These are phyloP conservation scores for Plumapathes pennacea DNA, from an alignment of 92 coral and sea anemone genomes.

Conservation along the genomic window DNA sequence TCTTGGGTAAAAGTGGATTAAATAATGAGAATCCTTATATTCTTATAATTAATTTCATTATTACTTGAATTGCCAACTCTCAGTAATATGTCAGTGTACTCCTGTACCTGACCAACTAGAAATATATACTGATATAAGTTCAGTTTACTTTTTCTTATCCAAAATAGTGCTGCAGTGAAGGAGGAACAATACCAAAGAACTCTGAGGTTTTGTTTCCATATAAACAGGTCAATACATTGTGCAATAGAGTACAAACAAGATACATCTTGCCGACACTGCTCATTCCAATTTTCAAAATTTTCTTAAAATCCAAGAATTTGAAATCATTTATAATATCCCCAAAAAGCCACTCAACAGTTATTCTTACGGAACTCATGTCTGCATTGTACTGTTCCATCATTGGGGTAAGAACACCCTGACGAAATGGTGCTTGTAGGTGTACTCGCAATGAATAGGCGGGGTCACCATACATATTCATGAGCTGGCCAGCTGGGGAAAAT, in stretches of 20 bases:
- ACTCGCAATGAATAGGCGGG: constrained; percentile 28
- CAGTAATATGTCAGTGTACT: too few species aligned
- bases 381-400: constrained; percentile 21
- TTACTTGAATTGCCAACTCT: too few species aligned
- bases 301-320: constrained; percentile 11
- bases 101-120: too few species aligned
- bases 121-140: too few species aligned
- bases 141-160: background rate
- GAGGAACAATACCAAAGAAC: background rate
- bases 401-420: constrained; percentile 12
- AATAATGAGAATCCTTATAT: too few species aligned
- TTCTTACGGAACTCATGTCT: constrained; percentile 17
- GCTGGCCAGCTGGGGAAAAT: constrained; percentile 16
- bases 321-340: constrained; percentile 9
- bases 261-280: constrained; percentile 10
- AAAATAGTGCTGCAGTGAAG: constrained; percentile 12
- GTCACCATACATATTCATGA: constrained; percentile 20
- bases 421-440: constrained; percentile 19
- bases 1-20: too few species aligned
- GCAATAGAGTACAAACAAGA: constrained; percentile 1
- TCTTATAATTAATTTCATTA: too few species aligned
- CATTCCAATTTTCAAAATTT: constrained; percentile 19
- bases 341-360: constrained; percentile 17
- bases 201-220: constrained; percentile 11
- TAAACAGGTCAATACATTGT: background rate